Conservation (phyloP, 2,797 vertebrate genomes). For the Tenualosa thibaudeaui region DNA sequence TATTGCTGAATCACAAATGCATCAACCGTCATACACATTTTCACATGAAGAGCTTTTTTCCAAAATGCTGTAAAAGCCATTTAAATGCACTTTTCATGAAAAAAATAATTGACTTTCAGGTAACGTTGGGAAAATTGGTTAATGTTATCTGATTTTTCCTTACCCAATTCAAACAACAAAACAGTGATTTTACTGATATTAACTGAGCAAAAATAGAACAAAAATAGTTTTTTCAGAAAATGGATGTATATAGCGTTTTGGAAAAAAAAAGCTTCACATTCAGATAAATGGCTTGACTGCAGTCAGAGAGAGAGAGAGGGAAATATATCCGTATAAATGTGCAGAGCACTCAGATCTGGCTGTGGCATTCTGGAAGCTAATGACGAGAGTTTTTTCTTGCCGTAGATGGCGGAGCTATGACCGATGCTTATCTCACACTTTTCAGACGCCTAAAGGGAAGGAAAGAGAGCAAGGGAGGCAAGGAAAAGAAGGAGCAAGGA, state of each 20-base stretch:
- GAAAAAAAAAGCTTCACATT: too few relatives aligned
- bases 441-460: conserved; percentile 41
- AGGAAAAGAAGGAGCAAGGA: conserved; percentile 10
- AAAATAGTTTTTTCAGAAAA: too few relatives aligned
- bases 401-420: conserved; percentile 22
- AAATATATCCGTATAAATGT: background rate
- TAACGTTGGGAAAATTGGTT: too few relatives aligned
- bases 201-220: too few relatives aligned
- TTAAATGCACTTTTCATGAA: too few relatives aligned
- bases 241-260: too few relatives aligned
- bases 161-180: too few relatives aligned
- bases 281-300: background rate
- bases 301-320: background rate
- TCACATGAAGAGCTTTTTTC: background rate
- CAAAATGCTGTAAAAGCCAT: too few relatives aligned
- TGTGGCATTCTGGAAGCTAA: conserved; percentile 29
- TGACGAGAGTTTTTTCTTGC: conserved; percentile 43
- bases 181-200: too few relatives aligned
- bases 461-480: conserved; percentile 20
- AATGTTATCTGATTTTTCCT: too few relatives aligned
- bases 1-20: background rate
- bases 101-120: too few relatives aligned
- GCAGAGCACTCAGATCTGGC: background rate
- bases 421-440: conserved; percentile 41
- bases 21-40: background rate